Evolutionary conservation across 1,140 invertebrate species (phyloP).

Genomic region (Apis cerana): DNA sequence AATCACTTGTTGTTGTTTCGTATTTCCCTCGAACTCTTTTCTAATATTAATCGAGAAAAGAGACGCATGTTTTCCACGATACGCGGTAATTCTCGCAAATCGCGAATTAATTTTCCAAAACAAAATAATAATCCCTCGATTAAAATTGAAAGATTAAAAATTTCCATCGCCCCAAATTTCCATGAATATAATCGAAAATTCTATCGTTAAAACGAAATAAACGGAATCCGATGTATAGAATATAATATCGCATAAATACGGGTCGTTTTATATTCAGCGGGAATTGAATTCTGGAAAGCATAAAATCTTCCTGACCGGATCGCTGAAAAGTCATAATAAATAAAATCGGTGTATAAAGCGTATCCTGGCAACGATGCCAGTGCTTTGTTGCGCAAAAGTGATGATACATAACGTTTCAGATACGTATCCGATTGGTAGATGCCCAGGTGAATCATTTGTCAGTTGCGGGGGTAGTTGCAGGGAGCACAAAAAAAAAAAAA

Average conservation of each 20-base stretch:
- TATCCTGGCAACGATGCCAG: background rate
- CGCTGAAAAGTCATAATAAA: slow-evolving; percentile 26
- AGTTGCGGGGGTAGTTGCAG: background rate
- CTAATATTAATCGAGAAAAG: too few species aligned
- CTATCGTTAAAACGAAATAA: background rate
- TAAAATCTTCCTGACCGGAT: background rate
- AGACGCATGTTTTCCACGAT: too few species aligned
- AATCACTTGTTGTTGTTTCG: too few species aligned
- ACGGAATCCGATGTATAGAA: background rate
- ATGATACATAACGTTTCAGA: slow-evolving; percentile 52
- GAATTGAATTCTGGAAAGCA: slow-evolving; percentile 10
- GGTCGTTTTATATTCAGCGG: too few species aligned
- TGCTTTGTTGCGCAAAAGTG: slow-evolving; percentile 19
- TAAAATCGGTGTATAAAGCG: slow-evolving; percentile 30
- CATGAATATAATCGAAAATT: background rate
- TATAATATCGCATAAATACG: background rate
- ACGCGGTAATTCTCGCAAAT: too few species aligned
- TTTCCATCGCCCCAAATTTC: too few species aligned
- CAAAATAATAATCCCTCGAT: too few species aligned
- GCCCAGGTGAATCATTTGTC: slow-evolving; percentile 47
- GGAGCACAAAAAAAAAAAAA: too few species aligned
- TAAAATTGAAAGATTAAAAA: too few species aligned
- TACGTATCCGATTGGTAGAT: slow-evolving; percentile 32
- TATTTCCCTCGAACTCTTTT: too few species aligned
- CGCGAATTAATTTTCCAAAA: too few species aligned